These are phyloP conservation scores for Papilio dardanus DNA, from an alignment of 1,140 invertebrate species.

Conservation along the genomic window DNA sequence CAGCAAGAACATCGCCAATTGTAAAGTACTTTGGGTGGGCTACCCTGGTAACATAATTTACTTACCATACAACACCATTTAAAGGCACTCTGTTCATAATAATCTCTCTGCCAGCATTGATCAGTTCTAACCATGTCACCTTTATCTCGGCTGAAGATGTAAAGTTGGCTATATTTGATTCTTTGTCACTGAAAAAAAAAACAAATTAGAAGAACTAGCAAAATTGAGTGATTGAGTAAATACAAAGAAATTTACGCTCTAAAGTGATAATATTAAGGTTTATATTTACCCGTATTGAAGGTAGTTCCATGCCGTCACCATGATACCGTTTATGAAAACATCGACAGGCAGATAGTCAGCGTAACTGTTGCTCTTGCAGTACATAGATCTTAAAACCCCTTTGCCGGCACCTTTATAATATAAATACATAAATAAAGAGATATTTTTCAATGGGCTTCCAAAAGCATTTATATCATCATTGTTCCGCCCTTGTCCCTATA, in stretches of 20 bases:
- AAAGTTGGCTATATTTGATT: slow-evolving; percentile 86
- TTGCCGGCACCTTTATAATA: too few species aligned
- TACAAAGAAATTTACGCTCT: neutral
- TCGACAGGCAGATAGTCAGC: slow-evolving; percentile 95
- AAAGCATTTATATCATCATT: too few species aligned
- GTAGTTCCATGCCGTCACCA: slow-evolving; percentile 88
- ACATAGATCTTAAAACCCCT: too few species aligned
- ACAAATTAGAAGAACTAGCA: neutral
- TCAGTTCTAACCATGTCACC: slow-evolving; percentile 92
- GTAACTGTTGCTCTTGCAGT: slow-evolving; percentile 81
- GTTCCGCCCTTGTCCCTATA: too few species aligned
- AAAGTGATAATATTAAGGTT: neutral
- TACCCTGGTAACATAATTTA: too few species aligned
- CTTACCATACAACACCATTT: slow-evolving; percentile 89
- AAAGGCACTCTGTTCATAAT: slow-evolving; percentile 88
- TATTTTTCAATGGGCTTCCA: too few species aligned
- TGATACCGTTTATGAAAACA: slow-evolving; percentile 89
- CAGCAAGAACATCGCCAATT: too few species aligned
- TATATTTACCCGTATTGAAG: slow-evolving; percentile 68
- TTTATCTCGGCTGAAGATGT: slow-evolving; percentile 91
- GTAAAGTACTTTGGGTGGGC: too few species aligned
- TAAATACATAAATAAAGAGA: too few species aligned
- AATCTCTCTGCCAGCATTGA: slow-evolving; percentile 90
- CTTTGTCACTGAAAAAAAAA: slow-evolving; percentile 67
- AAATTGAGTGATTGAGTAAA: too few species aligned